phyloP scores from a whole-genome alignment of 2,113 vertebrate genomes.

The Pluvialis apricaria region DNA sequence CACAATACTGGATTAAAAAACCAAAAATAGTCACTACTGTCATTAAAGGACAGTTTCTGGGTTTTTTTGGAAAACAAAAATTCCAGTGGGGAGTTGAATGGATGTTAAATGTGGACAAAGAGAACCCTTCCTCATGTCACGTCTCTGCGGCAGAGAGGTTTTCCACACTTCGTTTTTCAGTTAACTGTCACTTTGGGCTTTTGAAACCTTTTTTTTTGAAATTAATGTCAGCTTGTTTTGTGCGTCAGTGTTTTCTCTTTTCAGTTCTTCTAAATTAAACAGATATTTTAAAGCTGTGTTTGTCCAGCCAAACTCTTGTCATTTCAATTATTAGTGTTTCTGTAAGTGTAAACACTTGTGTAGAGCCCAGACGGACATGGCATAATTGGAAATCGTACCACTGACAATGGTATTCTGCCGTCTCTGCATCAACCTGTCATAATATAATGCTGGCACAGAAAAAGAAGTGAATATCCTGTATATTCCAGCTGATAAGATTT shows the following conservation, averaged over 20 bases:
- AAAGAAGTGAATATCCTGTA: background rate
- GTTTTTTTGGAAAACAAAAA: background rate
- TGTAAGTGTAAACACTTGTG: background rate
- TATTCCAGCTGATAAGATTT: background rate
- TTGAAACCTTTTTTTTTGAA: background rate
- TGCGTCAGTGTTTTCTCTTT: background rate
- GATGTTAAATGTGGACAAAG: background rate
- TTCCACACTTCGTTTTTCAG: background rate
- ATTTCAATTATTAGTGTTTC: slow-evolving; percentile 17
- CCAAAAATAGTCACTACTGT: slow-evolving; percentile 8
- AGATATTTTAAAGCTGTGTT: slow-evolving; percentile 31
- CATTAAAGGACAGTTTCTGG: background rate
- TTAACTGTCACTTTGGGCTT: background rate
- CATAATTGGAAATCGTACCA: background rate
- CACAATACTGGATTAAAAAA: background rate
- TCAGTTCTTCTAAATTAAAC: slow-evolving; percentile 6
- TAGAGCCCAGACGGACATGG: background rate
- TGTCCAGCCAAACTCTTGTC: slow-evolving; percentile 36
- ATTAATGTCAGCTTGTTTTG: background rate
- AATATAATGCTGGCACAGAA: background rate
- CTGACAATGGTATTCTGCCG: background rate
- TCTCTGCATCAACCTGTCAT: background rate
- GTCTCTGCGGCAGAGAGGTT: background rate
- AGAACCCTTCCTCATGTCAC: background rate
- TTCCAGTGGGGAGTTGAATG: background rate